A percentile compares a stretch with the other conserved stretches of the same genome.
These are phyloP conservation scores for Heliconius cydno DNA, from an alignment of 2,888 invertebrate species.

Conservation along the genomic window DNA sequence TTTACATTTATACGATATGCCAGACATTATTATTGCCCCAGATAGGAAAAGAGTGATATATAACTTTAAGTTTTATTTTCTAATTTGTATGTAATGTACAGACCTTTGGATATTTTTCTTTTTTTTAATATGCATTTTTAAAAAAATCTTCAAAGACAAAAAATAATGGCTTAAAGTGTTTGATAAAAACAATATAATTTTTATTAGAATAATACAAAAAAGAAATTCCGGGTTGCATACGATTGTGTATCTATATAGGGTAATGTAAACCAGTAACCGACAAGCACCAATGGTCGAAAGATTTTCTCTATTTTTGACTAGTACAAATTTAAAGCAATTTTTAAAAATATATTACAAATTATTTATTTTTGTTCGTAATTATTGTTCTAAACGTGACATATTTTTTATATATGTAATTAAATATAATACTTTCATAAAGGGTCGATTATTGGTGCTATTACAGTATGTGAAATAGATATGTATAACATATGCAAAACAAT, in stretches of 20 bases:
- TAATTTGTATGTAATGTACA: not conserved
- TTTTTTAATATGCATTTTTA: not conserved
- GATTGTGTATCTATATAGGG: not conserved
- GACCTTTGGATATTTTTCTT: not conserved
- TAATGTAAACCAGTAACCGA: no score
- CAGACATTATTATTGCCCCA: conserved; percentile 72
- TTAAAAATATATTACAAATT: no score
- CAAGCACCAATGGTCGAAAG: no score
- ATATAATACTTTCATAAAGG: no score
- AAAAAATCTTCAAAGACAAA: not conserved
- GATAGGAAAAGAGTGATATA: conserved; percentile 40
- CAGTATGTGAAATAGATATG: not conserved
- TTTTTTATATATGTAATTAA: no score
- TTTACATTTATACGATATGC: conserved; percentile 74
- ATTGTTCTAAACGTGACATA: no score
- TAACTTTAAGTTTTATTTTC: not conserved
- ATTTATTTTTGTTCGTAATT: no score
- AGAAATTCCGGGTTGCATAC: not conserved
- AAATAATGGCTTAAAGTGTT: not conserved
- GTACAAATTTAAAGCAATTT: no score
- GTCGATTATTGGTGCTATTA: no score
- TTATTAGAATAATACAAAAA: not conserved
- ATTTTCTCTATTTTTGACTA: no score
- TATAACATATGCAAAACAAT: not conserved
- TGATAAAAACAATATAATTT: not conserved